Evolutionary conservation across 2,888 invertebrate genomes (phyloP), one percentile per base, ranked within the genome.

Genomic region (Cepaea hortensis): DNA sequence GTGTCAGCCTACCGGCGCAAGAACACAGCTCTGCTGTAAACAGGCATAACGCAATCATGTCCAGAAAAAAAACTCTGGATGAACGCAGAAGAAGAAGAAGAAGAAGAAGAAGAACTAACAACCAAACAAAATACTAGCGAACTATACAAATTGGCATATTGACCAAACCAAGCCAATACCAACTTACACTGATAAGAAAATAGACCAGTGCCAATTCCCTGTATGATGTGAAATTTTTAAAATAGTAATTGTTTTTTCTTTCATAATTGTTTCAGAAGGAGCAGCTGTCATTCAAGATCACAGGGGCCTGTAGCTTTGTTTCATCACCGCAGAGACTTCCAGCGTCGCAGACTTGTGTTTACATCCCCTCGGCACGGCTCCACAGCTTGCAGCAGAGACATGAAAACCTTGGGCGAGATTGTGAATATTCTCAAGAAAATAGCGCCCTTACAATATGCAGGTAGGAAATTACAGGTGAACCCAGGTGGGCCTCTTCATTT

Each of bases 391-490:
- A 4, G 75, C 35, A 7, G 20, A 48, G 62, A 15, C 55, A 86
- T 86, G 86, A 86, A 82, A 15, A 81, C 86, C n/a, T 46, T 86
- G 65, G 70, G 81, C 6, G 13, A 65, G 15, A 90, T 91, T 0
- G 90, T 92, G 9, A 86, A 84, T 46, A 88, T 87, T 61, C 89
- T 94, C 23, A 89, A 93, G 76, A 83, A 88, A 6, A 90, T 92
- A 85, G 94, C 93, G 6, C 91, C 91, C 23, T 90, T 91, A 6
- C 88, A 90, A 68, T 85, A 93, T 46, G 97, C 84, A 75, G 87
- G 80, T 83, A 76, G 18, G 73, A 48, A 15, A 18, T 48, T 5
- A 13, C 11, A 3, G n/a, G 20, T 13, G 55, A 20, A 20, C n/a
- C n/a, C 4, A 20, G 68, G 13, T 68, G 55, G 20, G 13, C 5